These are phyloP conservation scores for Lochmaea capreae DNA, from an alignment of 2,888 invertebrate species.

Conservation along the genomic window DNA sequence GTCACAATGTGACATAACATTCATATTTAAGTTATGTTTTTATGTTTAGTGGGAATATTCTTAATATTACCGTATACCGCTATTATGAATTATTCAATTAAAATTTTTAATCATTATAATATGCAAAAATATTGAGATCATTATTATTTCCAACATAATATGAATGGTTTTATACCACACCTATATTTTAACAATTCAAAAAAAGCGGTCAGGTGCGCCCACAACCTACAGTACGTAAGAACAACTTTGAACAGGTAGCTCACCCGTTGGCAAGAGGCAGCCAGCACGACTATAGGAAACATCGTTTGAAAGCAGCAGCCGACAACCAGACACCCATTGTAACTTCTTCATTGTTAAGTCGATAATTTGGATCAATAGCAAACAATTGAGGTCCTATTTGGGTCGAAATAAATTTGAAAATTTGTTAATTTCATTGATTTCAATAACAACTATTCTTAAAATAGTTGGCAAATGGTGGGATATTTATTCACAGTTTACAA, in stretches of 20 bases:
- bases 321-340: constrained; percentile 46
- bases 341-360: constrained; percentile 51
- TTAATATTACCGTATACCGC: no score
- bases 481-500: no score
- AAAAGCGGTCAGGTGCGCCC: constrained; percentile 50
- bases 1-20: no score
- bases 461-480: no score
- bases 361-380: constrained; percentile 36
- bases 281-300: constrained; percentile 50
- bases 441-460: no score
- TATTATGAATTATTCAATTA: no score
- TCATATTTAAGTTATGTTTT: no score
- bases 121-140: no score
- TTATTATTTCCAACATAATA: not conserved
- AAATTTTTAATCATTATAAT: no score
- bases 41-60: no score
- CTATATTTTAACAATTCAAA: constrained; percentile 2
- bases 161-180: constrained; percentile 22
- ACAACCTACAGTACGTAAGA: constrained; percentile 37
- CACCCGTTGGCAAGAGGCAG: constrained; percentile 53
- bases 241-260: constrained; percentile 52
- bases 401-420: constrained; percentile 24
- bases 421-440: constrained; percentile 24
- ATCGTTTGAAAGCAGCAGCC: constrained; percentile 47
- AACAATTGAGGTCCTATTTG: constrained; percentile 37